Percentiles rank a stretch among this genome's conserved stretches.
phyloP scores from a whole-genome alignment of 2,888 invertebrate species.

The Syrphus vitripennis region DNA sequence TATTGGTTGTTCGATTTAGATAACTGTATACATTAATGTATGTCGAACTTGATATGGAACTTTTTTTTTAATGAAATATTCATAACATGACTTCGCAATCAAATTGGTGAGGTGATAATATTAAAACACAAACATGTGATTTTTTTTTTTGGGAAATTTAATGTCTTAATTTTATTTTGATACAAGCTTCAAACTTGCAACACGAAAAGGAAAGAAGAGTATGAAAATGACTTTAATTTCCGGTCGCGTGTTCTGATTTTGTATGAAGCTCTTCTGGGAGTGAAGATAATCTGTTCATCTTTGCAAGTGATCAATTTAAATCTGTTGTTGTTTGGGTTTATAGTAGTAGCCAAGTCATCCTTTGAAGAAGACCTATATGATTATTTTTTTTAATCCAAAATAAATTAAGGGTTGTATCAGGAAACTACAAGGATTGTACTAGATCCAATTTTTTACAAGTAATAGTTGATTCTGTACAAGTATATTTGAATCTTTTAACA shows the following conservation, averaged over 20 bases:
- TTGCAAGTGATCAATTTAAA: not conserved
- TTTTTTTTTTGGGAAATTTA: not conserved
- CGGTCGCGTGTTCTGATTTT: slow-evolving; percentile 6
- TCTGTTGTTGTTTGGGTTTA: too few species aligned
- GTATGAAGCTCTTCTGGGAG: not conserved
- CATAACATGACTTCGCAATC: slow-evolving; percentile 3
- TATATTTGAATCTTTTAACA: too few species aligned
- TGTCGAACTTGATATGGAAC: not conserved
- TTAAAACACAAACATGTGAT: not conserved
- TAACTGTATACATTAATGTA: too few species aligned
- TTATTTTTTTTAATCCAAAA: too few species aligned
- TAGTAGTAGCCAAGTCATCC: too few species aligned
- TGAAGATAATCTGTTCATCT: not conserved
- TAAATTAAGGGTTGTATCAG: too few species aligned
- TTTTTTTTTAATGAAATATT: not conserved
- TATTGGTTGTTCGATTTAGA: not conserved
- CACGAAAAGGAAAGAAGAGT: not conserved
- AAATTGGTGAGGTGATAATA: not conserved
- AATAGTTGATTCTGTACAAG: too few species aligned
- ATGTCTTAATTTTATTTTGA: not conserved
- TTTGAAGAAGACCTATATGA: too few species aligned
- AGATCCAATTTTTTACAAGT: too few species aligned
- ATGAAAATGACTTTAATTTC: slow-evolving; percentile 21
- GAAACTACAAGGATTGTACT: too few species aligned
- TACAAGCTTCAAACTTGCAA: not conserved